Percentiles rank a stretch among this genome's conserved stretches.
Evolutionary conservation across 2,888 invertebrate species (phyloP).

Genomic region (Cosmopolites sordidus): DNA sequence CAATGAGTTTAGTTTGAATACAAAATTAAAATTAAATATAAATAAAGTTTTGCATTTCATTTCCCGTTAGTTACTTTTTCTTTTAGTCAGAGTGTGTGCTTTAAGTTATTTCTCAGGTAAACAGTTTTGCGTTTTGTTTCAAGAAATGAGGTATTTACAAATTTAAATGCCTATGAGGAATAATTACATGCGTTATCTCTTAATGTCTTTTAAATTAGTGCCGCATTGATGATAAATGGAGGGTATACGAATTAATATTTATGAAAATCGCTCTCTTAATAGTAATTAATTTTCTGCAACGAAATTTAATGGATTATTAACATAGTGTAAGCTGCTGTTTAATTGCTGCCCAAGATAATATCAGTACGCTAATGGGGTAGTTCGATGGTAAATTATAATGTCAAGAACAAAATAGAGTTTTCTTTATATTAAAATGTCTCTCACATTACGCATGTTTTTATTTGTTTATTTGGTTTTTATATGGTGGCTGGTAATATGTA

Average conservation of each 20-base stretch:
- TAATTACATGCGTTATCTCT: constrained; percentile 10
- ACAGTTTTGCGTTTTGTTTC: not conserved
- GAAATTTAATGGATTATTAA: constrained; percentile 21
- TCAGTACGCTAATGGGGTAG: not conserved
- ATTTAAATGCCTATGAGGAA: no score
- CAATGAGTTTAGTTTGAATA: no score
- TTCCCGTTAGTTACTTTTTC: no score
- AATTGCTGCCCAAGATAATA: not conserved
- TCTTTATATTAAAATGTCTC: not conserved
- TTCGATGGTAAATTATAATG: not conserved
- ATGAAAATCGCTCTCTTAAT: constrained; percentile 19
- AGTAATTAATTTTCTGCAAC: constrained; percentile 21
- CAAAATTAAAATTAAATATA: no score
- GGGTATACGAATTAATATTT: constrained; percentile 18
- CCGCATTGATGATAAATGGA: constrained; percentile 17
- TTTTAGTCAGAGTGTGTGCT: no score
- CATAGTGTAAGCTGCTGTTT: constrained; percentile 5
- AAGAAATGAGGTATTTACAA: no score
- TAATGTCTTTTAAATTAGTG: constrained; percentile 21
- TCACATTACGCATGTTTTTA: not conserved
- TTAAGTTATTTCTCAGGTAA: not conserved
- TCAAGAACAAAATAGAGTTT: not conserved
- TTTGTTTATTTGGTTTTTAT: no score
- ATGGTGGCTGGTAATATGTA: no score
- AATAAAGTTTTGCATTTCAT: no score